Percentiles rank a stretch among this genome's conserved stretches.
phyloP scores from a whole-genome alignment of 37 sponge, comb jelly and placozoan genomes.

The Theonella swinhoei region DNA sequence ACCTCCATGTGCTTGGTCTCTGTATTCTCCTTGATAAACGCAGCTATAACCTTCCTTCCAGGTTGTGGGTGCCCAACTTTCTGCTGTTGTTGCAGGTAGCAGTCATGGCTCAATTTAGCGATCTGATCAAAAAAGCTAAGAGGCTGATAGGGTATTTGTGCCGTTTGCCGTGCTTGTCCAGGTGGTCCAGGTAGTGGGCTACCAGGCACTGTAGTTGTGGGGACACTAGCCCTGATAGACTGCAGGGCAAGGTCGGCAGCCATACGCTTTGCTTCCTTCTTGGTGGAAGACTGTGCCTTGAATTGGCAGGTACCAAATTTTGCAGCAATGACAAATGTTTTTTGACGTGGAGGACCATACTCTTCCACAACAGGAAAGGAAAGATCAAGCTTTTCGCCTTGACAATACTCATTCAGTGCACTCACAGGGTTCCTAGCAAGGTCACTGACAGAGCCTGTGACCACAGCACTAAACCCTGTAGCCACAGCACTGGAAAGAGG shows the following conservation, averaged over 20 bases:
- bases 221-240: background rate
- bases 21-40: slow-evolving; percentile 78
- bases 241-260: slow-evolving; percentile 85
- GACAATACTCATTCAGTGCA: slow-evolving; percentile 73
- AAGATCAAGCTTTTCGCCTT: slow-evolving; percentile 53
- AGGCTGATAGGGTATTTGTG: no score
- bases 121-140: no score
- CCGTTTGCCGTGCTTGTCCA: background rate
- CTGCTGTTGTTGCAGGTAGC: slow-evolving; percentile 18
- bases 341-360: slow-evolving; percentile 73
- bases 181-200: background rate
- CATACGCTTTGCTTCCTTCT: slow-evolving; percentile 88
- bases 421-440: slow-evolving; percentile 82
- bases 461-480: background rate
- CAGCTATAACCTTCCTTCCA: slow-evolving; percentile 89
- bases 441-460: slow-evolving; percentile 46
- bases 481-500: background rate
- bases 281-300: slow-evolving; percentile 77
- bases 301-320: slow-evolving; percentile 40
- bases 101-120: background rate
- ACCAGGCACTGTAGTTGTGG: no score
- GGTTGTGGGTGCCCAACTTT: slow-evolving; percentile 50
- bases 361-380: slow-evolving; percentile 57
- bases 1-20: slow-evolving; percentile 20
- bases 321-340: slow-evolving; percentile 72